These are phyloP conservation scores for Choloepus didactylus DNA, from an alignment of 2,797 vertebrate genomes.

Conservation along the genomic window DNA sequence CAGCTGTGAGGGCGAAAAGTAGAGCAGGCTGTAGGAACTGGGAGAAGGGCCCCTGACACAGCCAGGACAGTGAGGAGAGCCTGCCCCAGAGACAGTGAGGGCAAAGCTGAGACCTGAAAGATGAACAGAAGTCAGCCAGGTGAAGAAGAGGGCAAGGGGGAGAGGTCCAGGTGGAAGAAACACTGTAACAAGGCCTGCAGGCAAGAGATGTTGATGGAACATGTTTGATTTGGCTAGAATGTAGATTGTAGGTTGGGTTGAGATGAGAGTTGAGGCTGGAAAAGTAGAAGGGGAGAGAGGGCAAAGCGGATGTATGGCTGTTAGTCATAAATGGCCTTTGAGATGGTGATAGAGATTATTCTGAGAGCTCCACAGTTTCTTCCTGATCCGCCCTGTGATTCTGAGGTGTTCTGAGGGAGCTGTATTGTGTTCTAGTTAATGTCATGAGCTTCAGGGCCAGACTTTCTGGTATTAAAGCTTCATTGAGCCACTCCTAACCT, in stretches of 20 bases:
- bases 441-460: background rate
- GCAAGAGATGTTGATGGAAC: background rate
- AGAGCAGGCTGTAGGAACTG: background rate
- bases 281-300: background rate
- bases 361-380: background rate
- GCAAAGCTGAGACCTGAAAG: background rate
- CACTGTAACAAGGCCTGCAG: background rate
- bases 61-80: background rate
- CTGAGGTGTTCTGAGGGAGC: background rate
- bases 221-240: background rate
- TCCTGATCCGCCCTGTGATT: background rate
- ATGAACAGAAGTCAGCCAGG: background rate
- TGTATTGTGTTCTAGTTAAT: background rate
- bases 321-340: background rate
- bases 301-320: background rate
- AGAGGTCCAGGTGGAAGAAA: background rate
- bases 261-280: background rate
- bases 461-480: background rate
- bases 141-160: background rate
- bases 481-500: background rate
- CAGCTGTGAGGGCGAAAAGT: background rate
- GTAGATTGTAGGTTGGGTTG: background rate
- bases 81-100: background rate
- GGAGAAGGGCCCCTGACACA: background rate
- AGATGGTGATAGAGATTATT: background rate